These are phyloP conservation scores for Aegithalos caudatus DNA, from an alignment of 2,113 vertebrate genomes.

Conservation along the genomic window DNA sequence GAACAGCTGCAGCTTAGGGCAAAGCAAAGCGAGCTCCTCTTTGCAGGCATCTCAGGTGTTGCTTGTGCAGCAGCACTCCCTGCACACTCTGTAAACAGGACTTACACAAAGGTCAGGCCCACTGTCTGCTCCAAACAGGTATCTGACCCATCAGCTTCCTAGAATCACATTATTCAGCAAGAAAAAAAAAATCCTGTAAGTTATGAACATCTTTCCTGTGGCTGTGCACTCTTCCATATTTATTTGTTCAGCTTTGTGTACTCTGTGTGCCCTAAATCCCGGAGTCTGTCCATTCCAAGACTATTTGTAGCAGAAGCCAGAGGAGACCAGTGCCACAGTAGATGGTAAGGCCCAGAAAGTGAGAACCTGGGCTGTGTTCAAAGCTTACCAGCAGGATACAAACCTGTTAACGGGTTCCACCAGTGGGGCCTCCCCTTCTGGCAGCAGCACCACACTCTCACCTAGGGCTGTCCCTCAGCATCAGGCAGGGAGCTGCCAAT, in stretches of 20 bases:
- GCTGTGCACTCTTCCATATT: not conserved
- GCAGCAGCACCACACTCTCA: not conserved
- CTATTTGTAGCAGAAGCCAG: not conserved
- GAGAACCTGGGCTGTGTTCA: not conserved
- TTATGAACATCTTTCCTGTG: not conserved
- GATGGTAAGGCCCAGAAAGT: not conserved
- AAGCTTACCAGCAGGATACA: not conserved
- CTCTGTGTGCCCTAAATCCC: not conserved
- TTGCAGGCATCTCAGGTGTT: not conserved
- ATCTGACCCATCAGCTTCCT: not conserved
- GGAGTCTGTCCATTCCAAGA: not conserved
- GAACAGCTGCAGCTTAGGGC: not conserved
- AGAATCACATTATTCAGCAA: not conserved
- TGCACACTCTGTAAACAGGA: not conserved
- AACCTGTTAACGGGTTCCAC: not conserved
- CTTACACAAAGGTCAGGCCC: not conserved
- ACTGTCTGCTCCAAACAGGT: not conserved
- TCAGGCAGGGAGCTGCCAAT: fast-evolving
- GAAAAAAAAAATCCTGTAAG: not conserved
- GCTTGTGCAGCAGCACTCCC: not conserved
- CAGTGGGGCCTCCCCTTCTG: not conserved
- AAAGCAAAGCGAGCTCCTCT: not conserved
- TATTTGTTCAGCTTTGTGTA: not conserved
- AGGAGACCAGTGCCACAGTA: not conserved
- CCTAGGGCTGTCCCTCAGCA: not conserved